phyloP scores from a whole-genome alignment of 2,113 vertebrate genomes.

The Grantiella picta region DNA sequence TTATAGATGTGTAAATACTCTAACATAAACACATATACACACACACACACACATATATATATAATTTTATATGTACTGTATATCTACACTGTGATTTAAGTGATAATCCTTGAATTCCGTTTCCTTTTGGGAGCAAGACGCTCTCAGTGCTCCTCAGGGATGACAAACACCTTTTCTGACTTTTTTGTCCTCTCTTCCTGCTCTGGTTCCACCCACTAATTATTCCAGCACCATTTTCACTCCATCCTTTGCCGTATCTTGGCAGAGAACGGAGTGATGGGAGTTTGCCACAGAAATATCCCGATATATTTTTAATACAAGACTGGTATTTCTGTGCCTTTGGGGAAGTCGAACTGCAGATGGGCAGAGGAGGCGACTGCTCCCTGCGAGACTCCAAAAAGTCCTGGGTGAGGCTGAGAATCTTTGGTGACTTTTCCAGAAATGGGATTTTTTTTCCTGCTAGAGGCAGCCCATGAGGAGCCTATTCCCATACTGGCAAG shows the following conservation, averaged over 20 bases:
- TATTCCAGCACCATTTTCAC: fast-evolving
- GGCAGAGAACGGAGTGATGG: not conserved
- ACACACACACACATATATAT: too few relatives aligned
- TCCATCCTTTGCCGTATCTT: not conserved
- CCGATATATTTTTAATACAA: not conserved
- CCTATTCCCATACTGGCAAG: not conserved
- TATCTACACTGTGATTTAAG: not conserved
- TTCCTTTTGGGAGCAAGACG: not conserved
- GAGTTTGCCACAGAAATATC: not conserved
- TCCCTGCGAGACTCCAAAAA: not conserved
- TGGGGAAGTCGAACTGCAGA: not conserved
- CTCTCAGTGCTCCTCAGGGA: not conserved
- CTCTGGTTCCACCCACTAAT: not conserved
- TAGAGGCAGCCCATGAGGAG: not conserved
- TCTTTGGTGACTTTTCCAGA: conserved; percentile 23
- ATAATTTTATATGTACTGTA: fast-evolving
- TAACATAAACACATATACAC: fast-evolving
- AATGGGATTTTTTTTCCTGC: not conserved
- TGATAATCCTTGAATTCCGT: not conserved
- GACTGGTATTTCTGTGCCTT: not conserved
- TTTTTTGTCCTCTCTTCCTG: fast-evolving
- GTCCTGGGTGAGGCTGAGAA: conserved; percentile 40
- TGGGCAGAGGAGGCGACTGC: not conserved
- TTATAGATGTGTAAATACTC: not conserved
- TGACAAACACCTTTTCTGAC: not conserved